Conservation (phyloP, 2,797 vertebrate species). For the Danio albolineatus region DNA sequence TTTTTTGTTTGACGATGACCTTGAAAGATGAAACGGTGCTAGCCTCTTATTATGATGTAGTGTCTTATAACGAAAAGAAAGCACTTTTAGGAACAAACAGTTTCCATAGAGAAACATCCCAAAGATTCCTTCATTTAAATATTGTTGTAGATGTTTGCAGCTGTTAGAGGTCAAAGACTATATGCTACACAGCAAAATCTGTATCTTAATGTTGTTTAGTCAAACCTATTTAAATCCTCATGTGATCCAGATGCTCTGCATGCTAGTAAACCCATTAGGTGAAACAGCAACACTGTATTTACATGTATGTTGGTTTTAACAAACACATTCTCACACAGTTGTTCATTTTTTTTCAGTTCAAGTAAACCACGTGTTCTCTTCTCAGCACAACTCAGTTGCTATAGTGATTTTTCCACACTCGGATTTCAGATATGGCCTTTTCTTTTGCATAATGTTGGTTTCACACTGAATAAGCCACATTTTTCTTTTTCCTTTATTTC, state of each 20-base stretch:
- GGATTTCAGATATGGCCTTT: neutral
- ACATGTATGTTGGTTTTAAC: neutral
- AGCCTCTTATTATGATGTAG: slow-evolving; percentile 1
- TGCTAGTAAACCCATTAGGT: neutral
- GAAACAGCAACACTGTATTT: neutral
- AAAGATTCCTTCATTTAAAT: slow-evolving; percentile 40
- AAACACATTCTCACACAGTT: neutral
- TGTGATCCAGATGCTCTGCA: slow-evolving; percentile 8
- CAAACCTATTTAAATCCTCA: neutral
- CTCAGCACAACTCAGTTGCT: slow-evolving; percentile 5
- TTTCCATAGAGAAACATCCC: slow-evolving; percentile 60
- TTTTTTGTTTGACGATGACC: slow-evolving; percentile 3
- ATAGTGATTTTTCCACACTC: slow-evolving; percentile 10
- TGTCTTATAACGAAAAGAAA: slow-evolving; percentile 14
- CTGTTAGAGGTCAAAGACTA: slow-evolving; percentile 11
- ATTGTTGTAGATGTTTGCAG: slow-evolving; percentile 48
- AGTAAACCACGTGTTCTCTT: neutral
- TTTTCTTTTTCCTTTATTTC: neutral
- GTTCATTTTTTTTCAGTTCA: neutral
- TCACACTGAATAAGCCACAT: neutral
- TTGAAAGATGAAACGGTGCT: slow-evolving; percentile 10
- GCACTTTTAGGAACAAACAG: slow-evolving; percentile 9
- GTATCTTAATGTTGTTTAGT: slow-evolving; percentile 3
- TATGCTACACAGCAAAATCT: neutral
- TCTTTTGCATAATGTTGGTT: slow-evolving; percentile 1